Evolutionary conservation across 2,797 vertebrate species (phyloP).

Genomic region (Sitta carolinensis): DNA sequence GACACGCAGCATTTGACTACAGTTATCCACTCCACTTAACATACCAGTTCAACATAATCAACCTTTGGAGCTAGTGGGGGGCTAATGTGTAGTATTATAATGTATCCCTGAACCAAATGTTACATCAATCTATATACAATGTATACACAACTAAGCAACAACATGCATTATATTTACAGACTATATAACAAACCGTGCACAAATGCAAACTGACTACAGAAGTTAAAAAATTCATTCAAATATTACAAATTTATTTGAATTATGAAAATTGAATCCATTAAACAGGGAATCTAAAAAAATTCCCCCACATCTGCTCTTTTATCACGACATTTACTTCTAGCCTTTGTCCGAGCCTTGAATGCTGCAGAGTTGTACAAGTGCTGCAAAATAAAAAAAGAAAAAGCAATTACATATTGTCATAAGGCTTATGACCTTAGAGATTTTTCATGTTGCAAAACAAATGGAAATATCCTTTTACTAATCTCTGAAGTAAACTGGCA

Average conservation of each 20-base stretch:
- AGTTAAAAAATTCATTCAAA: conserved; percentile 34
- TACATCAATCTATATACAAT: not conserved
- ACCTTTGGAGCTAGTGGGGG: not conserved
- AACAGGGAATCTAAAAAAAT: conserved; percentile 81
- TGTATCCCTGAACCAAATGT: not conserved
- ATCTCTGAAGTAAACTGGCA: not conserved
- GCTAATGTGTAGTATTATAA: not conserved
- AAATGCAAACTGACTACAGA: conserved; percentile 46
- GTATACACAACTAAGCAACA: not conserved
- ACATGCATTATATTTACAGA: conserved; percentile 42
- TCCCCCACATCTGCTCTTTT: conserved; percentile 95
- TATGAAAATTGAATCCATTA: not conserved
- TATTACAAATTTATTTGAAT: conserved; percentile 46
- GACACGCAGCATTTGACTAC: not conserved
- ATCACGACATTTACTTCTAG: conserved; percentile 95
- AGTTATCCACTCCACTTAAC: not conserved
- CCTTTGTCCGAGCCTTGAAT: conserved; percentile 98
- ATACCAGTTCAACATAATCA: not conserved
- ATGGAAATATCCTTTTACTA: not conserved
- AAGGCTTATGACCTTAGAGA: not conserved
- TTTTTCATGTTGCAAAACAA: not conserved
- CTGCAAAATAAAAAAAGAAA: conserved; percentile 71
- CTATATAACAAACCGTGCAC: conserved; percentile 26
- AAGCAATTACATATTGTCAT: not conserved
- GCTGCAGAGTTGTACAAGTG: conserved; percentile 97